Evolutionary conservation across 2,888 invertebrate species (phyloP).

Genomic region (Abrostola triplasia): DNA sequence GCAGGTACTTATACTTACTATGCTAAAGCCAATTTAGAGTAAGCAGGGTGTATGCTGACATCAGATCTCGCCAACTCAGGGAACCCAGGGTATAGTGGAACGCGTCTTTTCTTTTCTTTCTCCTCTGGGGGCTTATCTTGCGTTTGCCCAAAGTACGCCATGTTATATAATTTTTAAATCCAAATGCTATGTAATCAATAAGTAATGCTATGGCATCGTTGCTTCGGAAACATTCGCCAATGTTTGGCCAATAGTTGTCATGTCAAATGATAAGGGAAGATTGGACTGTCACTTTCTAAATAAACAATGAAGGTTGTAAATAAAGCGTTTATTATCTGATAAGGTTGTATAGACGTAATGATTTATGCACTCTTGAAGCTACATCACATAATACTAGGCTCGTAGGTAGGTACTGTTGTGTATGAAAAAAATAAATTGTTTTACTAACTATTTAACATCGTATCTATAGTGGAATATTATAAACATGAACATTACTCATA

Average conservation of each 20-base stretch:
- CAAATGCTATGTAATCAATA: constrained; percentile 5
- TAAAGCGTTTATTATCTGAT: background rate
- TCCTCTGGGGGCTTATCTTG: constrained; percentile 33
- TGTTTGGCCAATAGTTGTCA: constrained; percentile 37
- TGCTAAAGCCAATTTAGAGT: constrained; percentile 87
- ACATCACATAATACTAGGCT: background rate
- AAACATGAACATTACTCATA: too few relatives aligned
- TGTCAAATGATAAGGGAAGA: background rate
- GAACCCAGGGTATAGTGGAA: constrained; percentile 81
- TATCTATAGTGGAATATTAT: too few relatives aligned
- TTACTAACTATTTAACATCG: too few relatives aligned
- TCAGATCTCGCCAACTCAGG: constrained; percentile 88
- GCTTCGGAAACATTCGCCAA: constrained; percentile 42
- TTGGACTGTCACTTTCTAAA: constrained; percentile 2
- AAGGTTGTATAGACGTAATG: constrained; percentile 1
- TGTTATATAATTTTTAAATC: constrained; percentile 14
- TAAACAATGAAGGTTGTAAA: constrained; percentile 23
- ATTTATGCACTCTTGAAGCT: background rate
- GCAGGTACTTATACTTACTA: constrained; percentile 86
- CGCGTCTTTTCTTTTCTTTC: constrained; percentile 64
- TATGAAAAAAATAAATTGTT: too few relatives aligned
- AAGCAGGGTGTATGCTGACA: constrained; percentile 90
- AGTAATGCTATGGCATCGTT: constrained; percentile 32
- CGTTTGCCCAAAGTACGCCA: constrained; percentile 6
- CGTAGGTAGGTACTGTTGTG: too few relatives aligned